Conservation (phyloP, 2,113 vertebrate species). For the Dasyornis broadbenti region DNA sequence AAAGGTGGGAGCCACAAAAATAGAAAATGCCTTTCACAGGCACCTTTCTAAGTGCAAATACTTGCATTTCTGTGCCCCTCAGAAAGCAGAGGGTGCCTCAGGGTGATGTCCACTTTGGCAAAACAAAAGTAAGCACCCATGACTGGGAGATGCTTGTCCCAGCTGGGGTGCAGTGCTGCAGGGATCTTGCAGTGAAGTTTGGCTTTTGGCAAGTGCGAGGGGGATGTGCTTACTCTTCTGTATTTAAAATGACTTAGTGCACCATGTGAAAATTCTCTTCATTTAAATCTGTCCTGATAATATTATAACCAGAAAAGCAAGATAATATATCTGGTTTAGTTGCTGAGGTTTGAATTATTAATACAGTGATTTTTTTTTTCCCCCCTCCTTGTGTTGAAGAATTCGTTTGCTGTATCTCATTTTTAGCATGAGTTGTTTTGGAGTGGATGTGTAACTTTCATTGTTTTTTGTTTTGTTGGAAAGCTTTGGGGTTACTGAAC, state of each 20-base stretch:
- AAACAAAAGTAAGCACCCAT: neutral
- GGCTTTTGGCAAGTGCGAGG: rapidly evolving
- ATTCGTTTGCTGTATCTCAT: neutral
- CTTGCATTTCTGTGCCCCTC: neutral
- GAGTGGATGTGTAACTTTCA: neutral
- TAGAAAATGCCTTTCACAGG: neutral
- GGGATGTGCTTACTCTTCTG: neutral
- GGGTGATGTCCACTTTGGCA: neutral
- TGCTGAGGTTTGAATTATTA: neutral
- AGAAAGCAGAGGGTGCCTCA: neutral
- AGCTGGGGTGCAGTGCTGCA: neutral
- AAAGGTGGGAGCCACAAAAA: neutral
- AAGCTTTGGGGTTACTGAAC: neutral
- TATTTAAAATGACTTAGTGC: neutral
- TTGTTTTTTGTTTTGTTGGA: neutral
- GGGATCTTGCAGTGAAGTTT: neutral
- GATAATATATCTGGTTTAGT: neutral
- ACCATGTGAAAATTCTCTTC: neutral
- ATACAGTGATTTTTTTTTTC: neutral
- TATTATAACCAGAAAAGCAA: neutral
- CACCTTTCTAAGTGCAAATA: neutral
- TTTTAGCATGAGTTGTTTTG: neutral
- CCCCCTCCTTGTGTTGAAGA: neutral
- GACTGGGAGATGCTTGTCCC: neutral
- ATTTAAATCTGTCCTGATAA: neutral